phyloP scores from a whole-genome alignment of 2,797 vertebrate species.

The Chaenodraco wilsoni region DNA sequence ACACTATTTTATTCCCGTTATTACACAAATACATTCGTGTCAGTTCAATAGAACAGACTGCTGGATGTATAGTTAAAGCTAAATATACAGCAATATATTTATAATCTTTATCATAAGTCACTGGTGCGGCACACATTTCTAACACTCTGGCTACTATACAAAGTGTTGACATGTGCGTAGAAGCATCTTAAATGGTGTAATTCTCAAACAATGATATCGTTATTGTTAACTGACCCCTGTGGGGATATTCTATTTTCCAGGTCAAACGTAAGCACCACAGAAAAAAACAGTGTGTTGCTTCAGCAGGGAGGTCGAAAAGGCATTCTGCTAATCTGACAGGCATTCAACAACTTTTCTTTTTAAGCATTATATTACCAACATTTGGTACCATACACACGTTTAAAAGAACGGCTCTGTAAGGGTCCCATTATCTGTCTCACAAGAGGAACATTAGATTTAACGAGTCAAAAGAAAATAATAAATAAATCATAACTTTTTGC shows the following conservation, averaged over 20 bases:
- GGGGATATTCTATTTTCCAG: not conserved
- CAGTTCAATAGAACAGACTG: slow-evolving; percentile 28
- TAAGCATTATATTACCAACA: slow-evolving; percentile 28
- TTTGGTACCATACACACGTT: slow-evolving; percentile 20
- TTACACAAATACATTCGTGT: slow-evolving; percentile 49
- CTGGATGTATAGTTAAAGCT: slow-evolving; percentile 51
- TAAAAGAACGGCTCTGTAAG: not conserved
- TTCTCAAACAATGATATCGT: slow-evolving; percentile 19
- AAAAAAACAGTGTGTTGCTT: slow-evolving; percentile 2
- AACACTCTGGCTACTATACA: slow-evolving; percentile 20
- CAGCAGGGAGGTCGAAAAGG: not conserved
- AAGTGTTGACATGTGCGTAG: slow-evolving; percentile 9
- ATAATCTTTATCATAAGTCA: slow-evolving; percentile 20
- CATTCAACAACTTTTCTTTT: not conserved
- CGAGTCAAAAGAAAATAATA: slow-evolving; percentile 5
- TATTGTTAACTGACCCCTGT: slow-evolving; percentile 7
- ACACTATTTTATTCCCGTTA: slow-evolving; percentile 12
- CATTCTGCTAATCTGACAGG: not conserved
- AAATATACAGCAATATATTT: slow-evolving; percentile 60
- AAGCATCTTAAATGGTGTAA: not conserved
- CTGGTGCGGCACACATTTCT: slow-evolving; percentile 18
- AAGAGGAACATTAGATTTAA: not conserved
- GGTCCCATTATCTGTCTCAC: slow-evolving; percentile 9
- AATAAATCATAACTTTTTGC: not conserved
- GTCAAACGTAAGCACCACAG: slow-evolving; percentile 10